Conservation (phyloP, 2,888 invertebrate genomes). For the Nymphalis c-album region DNA sequence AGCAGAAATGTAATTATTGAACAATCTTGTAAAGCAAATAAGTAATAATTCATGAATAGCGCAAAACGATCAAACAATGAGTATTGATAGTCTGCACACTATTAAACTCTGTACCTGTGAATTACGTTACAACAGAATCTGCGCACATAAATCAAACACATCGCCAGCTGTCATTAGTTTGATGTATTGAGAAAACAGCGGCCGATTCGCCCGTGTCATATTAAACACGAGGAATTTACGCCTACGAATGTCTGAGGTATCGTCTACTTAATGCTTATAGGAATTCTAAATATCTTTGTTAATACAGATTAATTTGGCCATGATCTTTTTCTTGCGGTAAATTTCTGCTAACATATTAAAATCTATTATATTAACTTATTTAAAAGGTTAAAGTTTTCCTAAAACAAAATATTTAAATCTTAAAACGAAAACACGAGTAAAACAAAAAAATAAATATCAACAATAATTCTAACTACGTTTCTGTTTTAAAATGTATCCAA, state of each 20-base stretch:
- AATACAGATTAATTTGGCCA: neutral
- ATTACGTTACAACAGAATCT: constrained; percentile 10
- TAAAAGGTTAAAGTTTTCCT: too few relatives aligned
- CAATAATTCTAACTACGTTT: neutral
- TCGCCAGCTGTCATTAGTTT: constrained; percentile 38
- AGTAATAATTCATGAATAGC: neutral
- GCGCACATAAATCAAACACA: constrained; percentile 39
- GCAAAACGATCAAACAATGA: neutral
- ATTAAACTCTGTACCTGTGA: constrained; percentile 11
- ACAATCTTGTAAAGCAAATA: neutral
- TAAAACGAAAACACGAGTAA: too few relatives aligned
- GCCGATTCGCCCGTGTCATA: constrained; percentile 34
- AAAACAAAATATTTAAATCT: too few relatives aligned
- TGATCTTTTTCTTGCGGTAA: neutral
- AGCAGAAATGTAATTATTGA: too few relatives aligned
- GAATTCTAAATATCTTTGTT: neutral
- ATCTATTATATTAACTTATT: too few relatives aligned
- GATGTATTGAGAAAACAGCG: constrained; percentile 40
- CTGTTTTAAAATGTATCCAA: constrained; percentile 8
- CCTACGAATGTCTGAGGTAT: constrained; percentile 38
- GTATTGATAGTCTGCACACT: constrained; percentile 8
- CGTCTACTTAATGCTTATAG: constrained; percentile 30
- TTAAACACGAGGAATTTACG: constrained; percentile 22
- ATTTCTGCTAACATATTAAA: neutral
- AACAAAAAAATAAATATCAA: neutral